Base-by-base conservation (phyloP, 1,140 invertebrate genomes). In the Hirudo medicinalis region DNA sequence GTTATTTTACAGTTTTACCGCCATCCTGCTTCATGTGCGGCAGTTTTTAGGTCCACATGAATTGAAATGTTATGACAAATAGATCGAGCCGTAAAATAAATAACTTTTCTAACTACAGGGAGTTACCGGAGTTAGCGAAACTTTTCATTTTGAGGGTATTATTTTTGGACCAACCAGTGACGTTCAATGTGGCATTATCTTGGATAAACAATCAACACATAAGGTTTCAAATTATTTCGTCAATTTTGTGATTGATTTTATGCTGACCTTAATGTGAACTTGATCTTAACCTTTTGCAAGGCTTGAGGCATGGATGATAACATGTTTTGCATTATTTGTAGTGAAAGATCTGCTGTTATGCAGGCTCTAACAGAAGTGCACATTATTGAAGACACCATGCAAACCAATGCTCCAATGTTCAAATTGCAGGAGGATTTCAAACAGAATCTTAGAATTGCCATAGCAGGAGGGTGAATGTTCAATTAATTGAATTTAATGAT, bases 371-470 rank as follows among this genome's bases (percentile, higher is more conserved):
- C 22, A 32, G 57, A 63, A 32, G 22, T 63, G 57, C 19, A 63
- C 57, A 22, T 63, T 25, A 25, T 63, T 32, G 29, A 32, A 32
- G 57, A 63, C 22, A 25, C 19, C 29, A 25, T 15, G 15, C 55
- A 63, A 63, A 22, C 22, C 8, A 22, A 22, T 63, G 13, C 22
- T 32, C 57, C 29, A 63, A 83, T 97, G 72, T 87, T 91, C 91
- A 88, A 89, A 72, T 79, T 97, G 0, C 91, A 91, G 76, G 83
- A 85, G 8, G 90, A 88, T 0, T 97, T 96, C 78, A 91, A 92
- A 77, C 89, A 89, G 77, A 94, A 94, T 81, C 83, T 95, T 1
- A 92, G 92, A 83, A 88, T 90, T 71, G 91, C 91, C 22, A 79
- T 97, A 3, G 80, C 95, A 27, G 93, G 93, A 77, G 92, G 93